These are phyloP conservation scores for Smittia aterrima DNA, from an alignment of 2,888 invertebrate species.

Conservation along the genomic window DNA sequence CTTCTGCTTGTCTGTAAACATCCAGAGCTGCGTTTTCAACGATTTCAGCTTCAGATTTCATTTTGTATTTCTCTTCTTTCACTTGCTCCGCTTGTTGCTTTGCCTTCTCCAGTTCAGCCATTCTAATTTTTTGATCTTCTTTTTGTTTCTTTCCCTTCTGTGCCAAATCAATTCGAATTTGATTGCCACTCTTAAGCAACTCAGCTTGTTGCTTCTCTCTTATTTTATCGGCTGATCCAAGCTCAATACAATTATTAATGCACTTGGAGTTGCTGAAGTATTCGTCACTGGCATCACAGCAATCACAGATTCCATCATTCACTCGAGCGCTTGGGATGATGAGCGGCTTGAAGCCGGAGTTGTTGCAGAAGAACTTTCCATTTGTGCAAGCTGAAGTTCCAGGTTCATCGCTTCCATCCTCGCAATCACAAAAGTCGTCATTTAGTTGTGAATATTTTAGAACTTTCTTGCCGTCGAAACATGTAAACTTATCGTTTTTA, in stretches of 20 bases:
- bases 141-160: conserved; percentile 72
- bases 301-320: conserved; percentile 94
- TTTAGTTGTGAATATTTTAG: conserved; percentile 63
- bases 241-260: conserved; percentile 74
- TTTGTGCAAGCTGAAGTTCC: conserved; percentile 93
- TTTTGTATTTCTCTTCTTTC: conserved; percentile 71
- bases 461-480: conserved; percentile 81
- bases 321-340: conserved; percentile 85
- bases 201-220: conserved; percentile 71
- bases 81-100: conserved; percentile 74
- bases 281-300: conserved; percentile 89
- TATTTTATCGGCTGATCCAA: conserved; percentile 71
- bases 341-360: conserved; percentile 72
- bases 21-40: conserved; percentile 74
- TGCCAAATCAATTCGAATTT: conserved; percentile 70
- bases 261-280: conserved; percentile 65
- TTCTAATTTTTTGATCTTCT: conserved; percentile 67
- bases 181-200: conserved; percentile 75
- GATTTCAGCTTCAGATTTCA: conserved; percentile 71
- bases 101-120: conserved; percentile 69
- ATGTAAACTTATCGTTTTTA: conserved; percentile 63
- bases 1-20: conserved; percentile 69
- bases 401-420: conserved; percentile 83
- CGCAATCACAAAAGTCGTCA: conserved; percentile 90
- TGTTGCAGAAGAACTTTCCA: conserved; percentile 86